Evolutionary conservation across 1,140 invertebrate genomes (phyloP).

Genomic region (Leptopilina boulardi): DNA sequence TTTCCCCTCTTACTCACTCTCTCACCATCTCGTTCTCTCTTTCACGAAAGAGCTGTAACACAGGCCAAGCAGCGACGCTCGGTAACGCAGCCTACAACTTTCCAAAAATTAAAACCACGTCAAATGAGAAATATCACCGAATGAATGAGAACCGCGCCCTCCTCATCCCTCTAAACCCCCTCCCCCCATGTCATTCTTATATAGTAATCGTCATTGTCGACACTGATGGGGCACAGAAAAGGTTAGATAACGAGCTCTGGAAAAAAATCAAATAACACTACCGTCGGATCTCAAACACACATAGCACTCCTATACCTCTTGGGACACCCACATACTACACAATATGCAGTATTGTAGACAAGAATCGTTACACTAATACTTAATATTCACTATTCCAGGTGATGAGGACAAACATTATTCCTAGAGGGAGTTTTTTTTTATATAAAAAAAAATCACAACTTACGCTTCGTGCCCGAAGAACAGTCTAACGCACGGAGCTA

Average conservation of each 20-base stretch:
- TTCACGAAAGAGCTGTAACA: background rate
- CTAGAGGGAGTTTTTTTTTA: background rate
- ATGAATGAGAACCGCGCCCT: background rate
- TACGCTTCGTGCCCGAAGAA: constrained; percentile 71
- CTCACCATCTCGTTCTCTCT: constrained; percentile 26
- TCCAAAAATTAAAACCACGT: constrained; percentile 9
- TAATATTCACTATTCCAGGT: background rate
- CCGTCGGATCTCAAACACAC: constrained; percentile 25
- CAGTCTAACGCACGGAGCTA: constrained; percentile 68
- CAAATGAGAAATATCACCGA: background rate
- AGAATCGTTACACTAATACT: background rate
- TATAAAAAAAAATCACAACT: constrained; percentile 51
- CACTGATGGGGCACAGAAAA: constrained; percentile 40
- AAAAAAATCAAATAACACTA: constrained; percentile 2
- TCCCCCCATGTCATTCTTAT: background rate
- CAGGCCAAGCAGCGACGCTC: background rate
- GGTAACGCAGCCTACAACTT: background rate
- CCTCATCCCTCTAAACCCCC: background rate
- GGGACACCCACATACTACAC: constrained; percentile 24
- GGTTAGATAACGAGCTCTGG: constrained; percentile 50
- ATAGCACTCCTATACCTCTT: background rate
- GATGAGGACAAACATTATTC: constrained; percentile 18
- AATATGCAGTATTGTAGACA: constrained; percentile 28
- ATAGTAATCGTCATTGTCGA: constrained; percentile 27
- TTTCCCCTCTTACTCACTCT: background rate